Evolutionary conservation across 2,797 vertebrate species (phyloP), one percentile per base, ranked within the genome.

Genomic region (Urosaurus nigricauda): DNA sequence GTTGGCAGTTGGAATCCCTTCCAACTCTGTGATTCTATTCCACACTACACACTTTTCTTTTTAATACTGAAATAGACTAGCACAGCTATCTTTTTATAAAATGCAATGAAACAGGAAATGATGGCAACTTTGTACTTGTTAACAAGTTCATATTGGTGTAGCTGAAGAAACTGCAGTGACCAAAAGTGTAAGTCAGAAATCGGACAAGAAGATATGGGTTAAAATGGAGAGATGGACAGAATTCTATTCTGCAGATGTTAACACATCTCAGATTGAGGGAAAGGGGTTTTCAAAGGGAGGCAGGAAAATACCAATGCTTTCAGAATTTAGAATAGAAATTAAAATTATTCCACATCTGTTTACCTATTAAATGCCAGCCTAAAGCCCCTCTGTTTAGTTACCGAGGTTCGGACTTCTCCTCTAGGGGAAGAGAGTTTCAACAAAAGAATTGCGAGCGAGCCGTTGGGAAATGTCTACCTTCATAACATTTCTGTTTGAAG

Each of bases 311-410:
- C 51, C 60, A 70, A 24, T 37, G n/a, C 78, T 35, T 53, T 24
- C 85, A 87, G 12, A 77, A 85, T 77, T 26, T 11, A 60, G 37
- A 79, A 79, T 32, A 79, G 65, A 68, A 79, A 70, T 70, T 79
- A 70, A 79, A 56, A 68, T 79, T 47, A 79, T 60, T 58, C n/a
- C n/a, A 19, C 77, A 70, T 87, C 63, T 87, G 85, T 80, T 80
- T 87, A 58, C 47, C 47, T 80, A 35, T 56, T 71, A 87, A 87
- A 87, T 87, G 85, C 85, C 85, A 87, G n/a, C 65, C 43, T 47
- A 37, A 80, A 87, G n/a, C 65, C 26, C 65, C 79, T 79, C 65
- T 80, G 77, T 79, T 87, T 58, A 79, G n/a, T 47, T 79, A 56
- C 17, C 35, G 77, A 70, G 47, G 35, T 47, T 70, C 40, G 51